Base-by-base conservation (phyloP, 2,113 vertebrate species). In the Cochlearius cochlearius region DNA sequence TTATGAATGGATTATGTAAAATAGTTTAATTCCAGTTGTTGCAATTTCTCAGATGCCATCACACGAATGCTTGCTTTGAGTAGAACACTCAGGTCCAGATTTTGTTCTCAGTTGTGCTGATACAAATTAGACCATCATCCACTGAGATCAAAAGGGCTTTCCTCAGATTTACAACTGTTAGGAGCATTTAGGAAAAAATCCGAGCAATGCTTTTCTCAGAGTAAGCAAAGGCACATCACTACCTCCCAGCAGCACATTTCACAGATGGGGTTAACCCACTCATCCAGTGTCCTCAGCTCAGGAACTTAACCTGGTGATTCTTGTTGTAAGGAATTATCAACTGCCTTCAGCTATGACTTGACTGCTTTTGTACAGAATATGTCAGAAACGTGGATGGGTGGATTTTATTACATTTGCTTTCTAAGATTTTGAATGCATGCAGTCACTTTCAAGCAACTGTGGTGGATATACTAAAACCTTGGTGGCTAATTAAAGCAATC, bases 1-100 rank as follows among this genome's bases (percentile, higher is more conserved):
- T 95, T 95, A 91, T 84, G 95, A 94, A 94, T 94, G 94, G 83
- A 95, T 96, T 97, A 93, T 94, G 87, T 96, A 94, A 96, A 96
- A 91, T 52, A 89, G 86, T 91, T 92, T 97, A 78, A 96, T 84
- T 94, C 95, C 83, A 55, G 77, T 95, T 94, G 80, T 55, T 72
- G 55, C 84, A 26, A n/a, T 94, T 95, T 95, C 80, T 95, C 89
- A 94, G 89, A 89, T 92, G 89, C 82, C 76, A 55, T 84, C 82
- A 58, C 71, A 86, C 58, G 94, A 86, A 86, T 59, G 63, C 71
- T 78, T 59, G 36, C 52, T 86, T 63, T 9, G 11, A 91, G 86
- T 34, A 72, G 73, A 72, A 72, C 22, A 34, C 74, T 86, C 43
- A 25, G 77, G 94, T 95, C 91, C 84, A 81, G 73, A 89, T 91